Percentiles rank a stretch among this genome's conserved stretches.
phyloP scores from a whole-genome alignment of 2,113 vertebrate species.

The Ctenodactylus gundi region DNA sequence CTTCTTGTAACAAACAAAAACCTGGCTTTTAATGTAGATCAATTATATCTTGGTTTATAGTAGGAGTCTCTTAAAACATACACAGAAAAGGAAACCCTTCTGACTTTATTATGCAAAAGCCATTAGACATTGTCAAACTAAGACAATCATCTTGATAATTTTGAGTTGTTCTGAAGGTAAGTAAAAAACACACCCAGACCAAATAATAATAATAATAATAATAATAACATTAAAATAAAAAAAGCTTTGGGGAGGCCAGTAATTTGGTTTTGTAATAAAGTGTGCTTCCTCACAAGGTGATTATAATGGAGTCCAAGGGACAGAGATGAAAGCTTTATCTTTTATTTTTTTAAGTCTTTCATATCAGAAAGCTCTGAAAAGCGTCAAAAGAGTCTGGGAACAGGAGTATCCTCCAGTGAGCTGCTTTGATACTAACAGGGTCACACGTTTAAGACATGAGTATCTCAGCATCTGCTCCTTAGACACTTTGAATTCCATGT shows the following conservation, averaged over 20 bases:
- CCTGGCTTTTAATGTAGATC: slow-evolving; percentile 76
- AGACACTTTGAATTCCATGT: slow-evolving; percentile 72
- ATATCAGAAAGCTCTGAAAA: slow-evolving; percentile 68
- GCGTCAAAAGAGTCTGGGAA: slow-evolving; percentile 71
- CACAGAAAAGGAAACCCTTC: slow-evolving; percentile 42
- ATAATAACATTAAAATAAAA: too few species aligned
- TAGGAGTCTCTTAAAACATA: slow-evolving; percentile 70
- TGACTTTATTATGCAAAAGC: slow-evolving; percentile 83
- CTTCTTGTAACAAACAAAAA: too few species aligned
- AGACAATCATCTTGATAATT: slow-evolving; percentile 84
- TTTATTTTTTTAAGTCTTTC: slow-evolving; percentile 78
- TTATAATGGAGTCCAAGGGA: slow-evolving; percentile 83
- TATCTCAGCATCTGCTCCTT: slow-evolving; percentile 72
- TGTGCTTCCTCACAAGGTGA: slow-evolving; percentile 82
- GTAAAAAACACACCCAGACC: slow-evolving; percentile 84
- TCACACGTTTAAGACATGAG: slow-evolving; percentile 74
- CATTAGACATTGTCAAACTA: slow-evolving; percentile 79
- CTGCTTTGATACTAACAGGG: slow-evolving; percentile 80
- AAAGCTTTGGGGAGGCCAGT: slow-evolving; percentile 81
- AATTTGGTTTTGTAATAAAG: slow-evolving; percentile 87
- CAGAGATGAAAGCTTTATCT: slow-evolving; percentile 74
- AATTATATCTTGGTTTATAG: slow-evolving; percentile 73
- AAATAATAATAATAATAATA: too few species aligned
- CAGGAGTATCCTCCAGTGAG: slow-evolving; percentile 75
- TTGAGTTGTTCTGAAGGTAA: slow-evolving; percentile 83